Percentiles rank a stretch among this genome's conserved stretches.
Conservation (phyloP, 1,140 invertebrate species). For the Hypsibius dujardini region DNA sequence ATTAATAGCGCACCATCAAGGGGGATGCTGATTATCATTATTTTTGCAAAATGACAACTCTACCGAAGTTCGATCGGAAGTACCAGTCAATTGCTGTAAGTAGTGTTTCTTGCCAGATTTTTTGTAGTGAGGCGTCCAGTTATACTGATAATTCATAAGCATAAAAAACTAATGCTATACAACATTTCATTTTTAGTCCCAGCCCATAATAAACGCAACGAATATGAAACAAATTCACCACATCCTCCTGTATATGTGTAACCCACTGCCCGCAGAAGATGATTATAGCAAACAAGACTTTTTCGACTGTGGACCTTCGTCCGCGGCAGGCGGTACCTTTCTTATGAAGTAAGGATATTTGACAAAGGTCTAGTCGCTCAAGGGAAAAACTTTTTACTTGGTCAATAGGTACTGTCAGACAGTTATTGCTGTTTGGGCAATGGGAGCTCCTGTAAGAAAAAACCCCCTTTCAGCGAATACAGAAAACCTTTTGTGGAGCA, state of each 20-base stretch:
- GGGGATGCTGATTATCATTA: neutral
- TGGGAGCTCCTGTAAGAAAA: neutral
- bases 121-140: no score
- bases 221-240: neutral
- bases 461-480: no score
- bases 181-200: neutral
- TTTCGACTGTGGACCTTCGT: no score
- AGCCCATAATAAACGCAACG: neutral
- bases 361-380: no score
- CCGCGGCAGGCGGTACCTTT: no score
- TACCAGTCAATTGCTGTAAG: constrained; percentile 1
- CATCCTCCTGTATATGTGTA: neutral
- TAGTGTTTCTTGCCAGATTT: neutral
- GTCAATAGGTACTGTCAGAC: neutral
- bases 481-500: no score
- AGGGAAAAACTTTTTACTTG: no score
- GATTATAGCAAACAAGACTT: neutral
- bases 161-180: neutral
- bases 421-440: neutral
- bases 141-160: no score
- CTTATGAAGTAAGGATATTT: no score
- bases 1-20: no score
- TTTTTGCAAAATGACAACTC: neutral
- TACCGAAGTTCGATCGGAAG: constrained; percentile 4
- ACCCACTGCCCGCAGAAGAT: neutral